Percentiles rank a stretch among this genome's conserved stretches.
Conservation (phyloP, 2,888 invertebrate genomes). For the Hydrotaea diabolus region DNA sequence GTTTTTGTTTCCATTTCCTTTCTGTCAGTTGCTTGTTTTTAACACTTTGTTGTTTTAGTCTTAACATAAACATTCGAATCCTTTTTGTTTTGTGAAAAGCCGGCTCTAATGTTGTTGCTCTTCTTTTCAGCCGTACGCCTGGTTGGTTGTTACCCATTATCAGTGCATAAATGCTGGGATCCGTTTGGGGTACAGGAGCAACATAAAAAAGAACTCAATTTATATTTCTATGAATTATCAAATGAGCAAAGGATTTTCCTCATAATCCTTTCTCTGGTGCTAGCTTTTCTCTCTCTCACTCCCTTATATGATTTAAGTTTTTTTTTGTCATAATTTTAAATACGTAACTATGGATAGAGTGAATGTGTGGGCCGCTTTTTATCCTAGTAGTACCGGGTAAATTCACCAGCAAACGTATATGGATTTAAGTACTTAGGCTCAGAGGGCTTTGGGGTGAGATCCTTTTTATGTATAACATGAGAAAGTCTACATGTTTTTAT, state of each 20-base stretch:
- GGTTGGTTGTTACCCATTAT: not conserved
- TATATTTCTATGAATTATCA: conserved; percentile 34
- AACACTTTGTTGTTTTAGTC: conserved; percentile 43
- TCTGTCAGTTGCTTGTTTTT: not conserved
- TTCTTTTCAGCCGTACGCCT: conserved; percentile 24
- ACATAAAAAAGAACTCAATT: not conserved
- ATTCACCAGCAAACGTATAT: too few relatives aligned
- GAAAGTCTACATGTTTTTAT: too few relatives aligned
- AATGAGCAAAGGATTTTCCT: conserved; percentile 40
- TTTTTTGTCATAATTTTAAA: conserved; percentile 41
- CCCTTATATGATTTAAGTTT: conserved; percentile 33
- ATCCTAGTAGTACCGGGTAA: too few relatives aligned
- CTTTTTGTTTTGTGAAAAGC: not conserved
- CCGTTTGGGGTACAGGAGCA: not conserved
- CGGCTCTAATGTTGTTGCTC: not conserved
- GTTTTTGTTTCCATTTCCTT: too few relatives aligned
- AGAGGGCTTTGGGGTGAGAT: too few relatives aligned
- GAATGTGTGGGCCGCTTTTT: too few relatives aligned
- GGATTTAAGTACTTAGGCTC: too few relatives aligned
- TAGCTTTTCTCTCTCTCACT: not conserved
- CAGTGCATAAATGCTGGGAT: not conserved
- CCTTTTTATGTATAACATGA: too few relatives aligned
- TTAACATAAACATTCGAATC: conserved; percentile 45
- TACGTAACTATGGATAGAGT: not conserved
- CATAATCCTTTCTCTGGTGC: conserved; percentile 4